Conservation (phyloP, 2,888 invertebrate species). For the Apodemia zela region DNA sequence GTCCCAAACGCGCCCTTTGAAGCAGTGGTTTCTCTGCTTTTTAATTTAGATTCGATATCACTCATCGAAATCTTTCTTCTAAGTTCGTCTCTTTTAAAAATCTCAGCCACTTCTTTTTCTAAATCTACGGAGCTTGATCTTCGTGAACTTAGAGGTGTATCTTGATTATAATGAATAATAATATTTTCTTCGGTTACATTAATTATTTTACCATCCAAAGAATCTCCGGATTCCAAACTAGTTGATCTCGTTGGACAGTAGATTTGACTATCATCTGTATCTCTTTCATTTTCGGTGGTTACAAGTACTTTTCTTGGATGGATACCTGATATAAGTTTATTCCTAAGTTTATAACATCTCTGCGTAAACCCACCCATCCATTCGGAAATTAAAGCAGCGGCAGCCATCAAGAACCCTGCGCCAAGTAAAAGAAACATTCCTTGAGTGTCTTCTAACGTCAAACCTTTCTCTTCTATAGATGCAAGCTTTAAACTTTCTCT, state of each 20-base stretch:
- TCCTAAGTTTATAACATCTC: slow-evolving; percentile 57
- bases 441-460: slow-evolving; percentile 89
- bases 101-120: slow-evolving; percentile 64
- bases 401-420: slow-evolving; percentile 84
- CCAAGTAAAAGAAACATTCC: slow-evolving; percentile 89
- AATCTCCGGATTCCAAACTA: slow-evolving; percentile 52
- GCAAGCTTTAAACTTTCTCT: slow-evolving; percentile 59
- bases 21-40: slow-evolving; percentile 38
- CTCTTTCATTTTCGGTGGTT: slow-evolving; percentile 30
- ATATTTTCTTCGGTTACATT: slow-evolving; percentile 56
- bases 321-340: slow-evolving; percentile 34
- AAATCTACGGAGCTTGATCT: slow-evolving; percentile 65
- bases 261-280: slow-evolving; percentile 38
- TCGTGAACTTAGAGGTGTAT: slow-evolving; percentile 46
- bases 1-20: slow-evolving; percentile 53
- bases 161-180: slow-evolving; percentile 49
- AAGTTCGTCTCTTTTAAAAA: slow-evolving; percentile 56
- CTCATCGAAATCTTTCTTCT: slow-evolving; percentile 38
- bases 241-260: slow-evolving; percentile 42
- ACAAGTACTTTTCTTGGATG: slow-evolving; percentile 41
- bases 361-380: slow-evolving; percentile 85
- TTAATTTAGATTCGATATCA: slow-evolving; percentile 34
- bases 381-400: slow-evolving; percentile 83
- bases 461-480: slow-evolving; percentile 83
- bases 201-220: slow-evolving; percentile 58